Conservation (phyloP, 2,888 invertebrate genomes). For the Dryomyza anilis region DNA sequence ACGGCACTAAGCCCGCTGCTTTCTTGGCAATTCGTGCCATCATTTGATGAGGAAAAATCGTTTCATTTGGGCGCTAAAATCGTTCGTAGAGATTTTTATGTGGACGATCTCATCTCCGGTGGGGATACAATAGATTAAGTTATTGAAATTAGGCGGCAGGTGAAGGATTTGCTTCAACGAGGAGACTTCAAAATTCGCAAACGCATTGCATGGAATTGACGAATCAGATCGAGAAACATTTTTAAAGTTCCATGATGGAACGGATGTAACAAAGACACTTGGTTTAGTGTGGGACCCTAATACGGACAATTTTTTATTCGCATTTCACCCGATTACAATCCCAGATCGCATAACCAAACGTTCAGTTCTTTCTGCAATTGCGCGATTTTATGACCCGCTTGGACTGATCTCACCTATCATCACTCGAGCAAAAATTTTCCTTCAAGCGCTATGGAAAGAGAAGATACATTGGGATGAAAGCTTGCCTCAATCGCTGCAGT, state of each 20-base stretch:
- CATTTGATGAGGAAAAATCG: slow-evolving; percentile 30
- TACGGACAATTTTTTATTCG: slow-evolving; percentile 20
- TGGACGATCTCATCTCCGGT: slow-evolving; percentile 31
- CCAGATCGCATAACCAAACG: slow-evolving; percentile 15
- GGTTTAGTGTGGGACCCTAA: slow-evolving; percentile 22
- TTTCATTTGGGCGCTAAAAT: slow-evolving; percentile 24
- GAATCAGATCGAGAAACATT: slow-evolving; percentile 19
- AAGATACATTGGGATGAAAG: slow-evolving; percentile 15
- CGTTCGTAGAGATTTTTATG: slow-evolving; percentile 22
- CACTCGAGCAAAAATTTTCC: slow-evolving; percentile 6
- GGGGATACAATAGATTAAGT: slow-evolving; percentile 21
- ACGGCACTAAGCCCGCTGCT: slow-evolving; percentile 17
- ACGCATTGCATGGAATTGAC: slow-evolving; percentile 10
- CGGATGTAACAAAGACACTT: slow-evolving; percentile 31
- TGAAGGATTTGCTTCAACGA: slow-evolving; percentile 4
- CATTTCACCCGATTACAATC: background rate
- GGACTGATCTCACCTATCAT: slow-evolving; percentile 66
- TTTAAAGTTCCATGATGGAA: slow-evolving; percentile 32
- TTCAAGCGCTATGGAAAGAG: slow-evolving; percentile 19
- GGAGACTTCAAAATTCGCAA: slow-evolving; percentile 9
- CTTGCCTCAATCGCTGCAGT: background rate
- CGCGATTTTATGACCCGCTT: slow-evolving; percentile 44
- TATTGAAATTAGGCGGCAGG: slow-evolving; percentile 12
- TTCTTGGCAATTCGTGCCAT: slow-evolving; percentile 26
- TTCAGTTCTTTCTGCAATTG: slow-evolving; percentile 17